Conservation (phyloP, 2,797 vertebrate genomes). For the Sebastes flavidus region DNA sequence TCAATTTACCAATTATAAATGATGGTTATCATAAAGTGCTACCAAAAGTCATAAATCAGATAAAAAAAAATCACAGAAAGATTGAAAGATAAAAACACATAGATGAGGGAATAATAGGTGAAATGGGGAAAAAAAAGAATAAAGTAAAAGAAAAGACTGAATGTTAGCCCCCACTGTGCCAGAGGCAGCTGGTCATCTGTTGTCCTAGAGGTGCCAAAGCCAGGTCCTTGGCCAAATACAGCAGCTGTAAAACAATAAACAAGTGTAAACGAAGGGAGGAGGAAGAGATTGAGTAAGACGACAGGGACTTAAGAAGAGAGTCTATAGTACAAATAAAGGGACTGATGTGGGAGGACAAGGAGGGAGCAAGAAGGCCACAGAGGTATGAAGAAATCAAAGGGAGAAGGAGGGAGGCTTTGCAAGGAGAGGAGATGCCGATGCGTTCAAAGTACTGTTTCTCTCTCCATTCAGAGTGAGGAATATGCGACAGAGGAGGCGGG, state of each 20-base stretch:
- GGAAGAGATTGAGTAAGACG: background rate
- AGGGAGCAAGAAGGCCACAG: background rate
- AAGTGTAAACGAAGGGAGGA: constrained; percentile 1
- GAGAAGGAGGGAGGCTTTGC: background rate
- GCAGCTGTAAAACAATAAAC: constrained; percentile 66
- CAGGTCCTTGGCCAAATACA: constrained; percentile 35
- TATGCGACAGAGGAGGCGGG: constrained; percentile 1
- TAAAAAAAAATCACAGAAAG: background rate
- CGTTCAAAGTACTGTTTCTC: background rate
- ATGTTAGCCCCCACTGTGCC: background rate
- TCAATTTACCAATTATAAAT: background rate
- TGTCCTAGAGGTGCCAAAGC: constrained; percentile 49
- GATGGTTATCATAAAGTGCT: background rate
- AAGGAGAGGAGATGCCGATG: background rate
- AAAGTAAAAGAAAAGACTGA: background rate
- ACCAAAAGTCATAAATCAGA: background rate
- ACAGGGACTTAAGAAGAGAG: background rate
- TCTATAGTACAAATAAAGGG: background rate
- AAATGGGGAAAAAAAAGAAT: background rate
- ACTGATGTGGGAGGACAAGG: background rate
- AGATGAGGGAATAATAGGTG: background rate
- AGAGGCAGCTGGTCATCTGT: constrained; percentile 32
- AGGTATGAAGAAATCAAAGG: background rate
- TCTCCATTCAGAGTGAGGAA: constrained; percentile 10
- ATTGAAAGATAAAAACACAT: background rate